phyloP scores from a whole-genome alignment of 2,113 vertebrate genomes.

The Varanus komodoensis region DNA sequence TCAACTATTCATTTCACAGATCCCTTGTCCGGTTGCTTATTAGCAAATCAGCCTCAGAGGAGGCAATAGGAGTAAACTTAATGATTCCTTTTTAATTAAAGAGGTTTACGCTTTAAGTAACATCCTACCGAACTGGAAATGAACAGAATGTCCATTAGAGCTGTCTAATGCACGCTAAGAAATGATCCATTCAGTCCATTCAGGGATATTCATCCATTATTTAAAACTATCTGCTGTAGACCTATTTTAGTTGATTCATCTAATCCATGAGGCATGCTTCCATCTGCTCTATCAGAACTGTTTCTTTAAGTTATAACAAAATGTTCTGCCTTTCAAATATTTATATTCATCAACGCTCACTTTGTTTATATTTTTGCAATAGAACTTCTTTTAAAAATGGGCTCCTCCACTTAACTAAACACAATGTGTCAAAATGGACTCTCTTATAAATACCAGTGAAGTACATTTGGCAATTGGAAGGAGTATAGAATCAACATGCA shows the following conservation, averaged over 20 bases:
- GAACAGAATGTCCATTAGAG: slow-evolving; percentile 60
- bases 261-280: slow-evolving; percentile 66
- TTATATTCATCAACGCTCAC: slow-evolving; percentile 82
- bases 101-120: slow-evolving; percentile 74
- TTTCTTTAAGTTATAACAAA: slow-evolving; percentile 78
- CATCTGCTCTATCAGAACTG: slow-evolving; percentile 73
- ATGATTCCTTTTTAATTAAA: slow-evolving; percentile 77
- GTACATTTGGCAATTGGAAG: slow-evolving; percentile 74
- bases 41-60: slow-evolving; percentile 79
- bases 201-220: slow-evolving; percentile 71
- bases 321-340: slow-evolving; percentile 84
- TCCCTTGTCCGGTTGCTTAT: slow-evolving; percentile 80
- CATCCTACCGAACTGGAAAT: slow-evolving; percentile 65
- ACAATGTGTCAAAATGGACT: slow-evolving; percentile 81
- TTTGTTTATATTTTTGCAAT: slow-evolving; percentile 84
- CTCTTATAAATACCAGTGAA: slow-evolving; percentile 77
- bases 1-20: slow-evolving; percentile 81
- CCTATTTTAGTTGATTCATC: slow-evolving; percentile 69
- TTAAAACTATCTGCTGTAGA: slow-evolving; percentile 71
- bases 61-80: slow-evolving; percentile 72
- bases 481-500: slow-evolving; percentile 55
- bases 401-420: slow-evolving; percentile 84
- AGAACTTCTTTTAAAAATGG: slow-evolving; percentile 81
- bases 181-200: slow-evolving; percentile 48
- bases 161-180: slow-evolving; percentile 65